Evolutionary conservation across 2,888 invertebrate genomes (phyloP).

Genomic region (Conchocele bisecta): DNA sequence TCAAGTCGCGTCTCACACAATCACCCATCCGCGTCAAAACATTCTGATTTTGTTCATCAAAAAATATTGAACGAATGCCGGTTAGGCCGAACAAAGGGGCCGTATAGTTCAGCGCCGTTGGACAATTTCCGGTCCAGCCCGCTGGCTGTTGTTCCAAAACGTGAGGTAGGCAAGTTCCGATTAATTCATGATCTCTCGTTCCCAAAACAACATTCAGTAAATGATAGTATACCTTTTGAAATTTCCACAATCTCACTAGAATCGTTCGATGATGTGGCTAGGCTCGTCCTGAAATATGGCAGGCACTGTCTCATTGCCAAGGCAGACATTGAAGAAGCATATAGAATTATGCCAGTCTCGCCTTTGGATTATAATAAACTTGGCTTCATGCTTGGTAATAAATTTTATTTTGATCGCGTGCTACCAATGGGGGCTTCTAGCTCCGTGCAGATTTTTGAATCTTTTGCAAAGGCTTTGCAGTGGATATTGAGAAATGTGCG

Average conservation of each 20-base stretch:
- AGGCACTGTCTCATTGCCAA: slow-evolving; percentile 36
- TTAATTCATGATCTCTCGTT: slow-evolving; percentile 51
- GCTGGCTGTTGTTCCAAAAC: slow-evolving; percentile 44
- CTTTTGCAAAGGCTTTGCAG: slow-evolving; percentile 19
- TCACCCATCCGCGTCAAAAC: background rate
- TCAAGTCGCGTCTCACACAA: background rate
- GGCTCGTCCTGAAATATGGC: slow-evolving; percentile 23
- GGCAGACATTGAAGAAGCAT: slow-evolving; percentile 52
- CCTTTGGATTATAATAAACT: slow-evolving; percentile 42
- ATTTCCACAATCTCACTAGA: background rate
- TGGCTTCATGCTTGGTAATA: slow-evolving; percentile 40
- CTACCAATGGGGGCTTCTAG: slow-evolving; percentile 26
- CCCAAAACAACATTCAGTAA: too few species aligned
- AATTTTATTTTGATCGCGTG: slow-evolving; percentile 25
- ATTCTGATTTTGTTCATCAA: slow-evolving; percentile 7
- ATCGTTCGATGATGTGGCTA: slow-evolving; percentile 18
- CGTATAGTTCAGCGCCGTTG: slow-evolving; percentile 29
- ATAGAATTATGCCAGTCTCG: slow-evolving; percentile 49
- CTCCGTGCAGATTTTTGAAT: slow-evolving; percentile 15
- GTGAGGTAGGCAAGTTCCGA: slow-evolving; percentile 5
- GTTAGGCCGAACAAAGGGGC: slow-evolving; percentile 17
- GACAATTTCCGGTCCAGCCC: slow-evolving; percentile 35
- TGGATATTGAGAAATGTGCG: slow-evolving; percentile 20
- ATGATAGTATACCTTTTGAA: background rate
- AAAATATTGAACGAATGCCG: slow-evolving; percentile 24